Evolutionary conservation across 2,113 vertebrate species (phyloP).

Genomic region (Noturus placidus): DNA sequence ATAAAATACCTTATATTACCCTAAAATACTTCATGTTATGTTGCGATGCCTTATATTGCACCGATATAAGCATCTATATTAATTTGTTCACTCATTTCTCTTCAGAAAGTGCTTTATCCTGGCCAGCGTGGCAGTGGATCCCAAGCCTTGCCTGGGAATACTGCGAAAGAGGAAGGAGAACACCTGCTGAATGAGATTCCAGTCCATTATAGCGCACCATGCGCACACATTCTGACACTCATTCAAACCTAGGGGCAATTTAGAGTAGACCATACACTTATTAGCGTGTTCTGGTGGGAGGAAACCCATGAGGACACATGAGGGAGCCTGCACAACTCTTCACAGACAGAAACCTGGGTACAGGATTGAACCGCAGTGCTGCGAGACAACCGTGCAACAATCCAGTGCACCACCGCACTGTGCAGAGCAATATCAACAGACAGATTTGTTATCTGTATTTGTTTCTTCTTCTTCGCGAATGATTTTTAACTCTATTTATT

Average conservation of each 20-base stretch:
- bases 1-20: background rate
- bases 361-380: background rate
- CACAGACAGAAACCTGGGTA: background rate
- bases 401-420: background rate
- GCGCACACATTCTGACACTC: background rate
- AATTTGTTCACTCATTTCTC: background rate
- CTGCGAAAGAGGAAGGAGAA: background rate
- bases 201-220: background rate
- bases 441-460: background rate
- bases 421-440: background rate
- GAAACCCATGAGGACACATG: background rate
- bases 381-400: background rate
- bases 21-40: background rate
- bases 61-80: background rate
- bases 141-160: background rate
- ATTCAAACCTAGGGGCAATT: background rate
- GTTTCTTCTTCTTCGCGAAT: background rate
- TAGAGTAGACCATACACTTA: background rate
- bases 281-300: background rate
- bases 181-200: background rate
- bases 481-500: background rate
- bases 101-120: background rate
- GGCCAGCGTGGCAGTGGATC: background rate
- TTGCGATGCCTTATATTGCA: background rate
- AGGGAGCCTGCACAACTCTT: background rate